phyloP scores from a whole-genome alignment of 2,888 invertebrate species.

The Polydesmus complanatus region DNA sequence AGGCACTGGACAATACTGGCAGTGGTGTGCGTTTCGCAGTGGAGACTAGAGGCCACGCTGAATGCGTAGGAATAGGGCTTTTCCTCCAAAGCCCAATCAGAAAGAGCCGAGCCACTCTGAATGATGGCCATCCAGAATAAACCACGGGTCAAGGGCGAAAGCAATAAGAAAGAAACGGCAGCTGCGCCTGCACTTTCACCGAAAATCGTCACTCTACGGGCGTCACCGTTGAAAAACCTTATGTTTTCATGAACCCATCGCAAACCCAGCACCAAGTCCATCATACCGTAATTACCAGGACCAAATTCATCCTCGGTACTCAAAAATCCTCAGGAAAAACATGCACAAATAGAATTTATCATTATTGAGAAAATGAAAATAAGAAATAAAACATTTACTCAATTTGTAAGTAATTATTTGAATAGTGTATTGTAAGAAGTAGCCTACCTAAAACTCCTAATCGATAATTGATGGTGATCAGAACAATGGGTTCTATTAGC shows the following conservation, averaged over 20 bases:
- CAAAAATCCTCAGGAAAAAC: constrained; percentile 38
- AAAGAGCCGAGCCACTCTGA: constrained; percentile 14
- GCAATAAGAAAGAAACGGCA: constrained; percentile 31
- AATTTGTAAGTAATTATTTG: no score
- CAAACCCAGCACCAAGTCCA: constrained; percentile 38
- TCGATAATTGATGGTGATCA: constrained; percentile 30
- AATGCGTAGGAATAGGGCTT: constrained; percentile 6
- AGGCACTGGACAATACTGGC: background rate
- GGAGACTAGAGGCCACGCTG: background rate
- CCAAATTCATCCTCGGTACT: constrained; percentile 47
- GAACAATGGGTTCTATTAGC: constrained; percentile 27
- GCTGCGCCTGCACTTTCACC: constrained; percentile 43
- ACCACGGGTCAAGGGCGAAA: constrained; percentile 23
- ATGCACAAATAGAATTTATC: background rate
- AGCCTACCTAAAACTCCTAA: constrained; percentile 30
- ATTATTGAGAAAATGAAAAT: no score
- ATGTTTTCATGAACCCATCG: constrained; percentile 41
- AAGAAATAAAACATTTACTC: no score
- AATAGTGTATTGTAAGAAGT: no score
- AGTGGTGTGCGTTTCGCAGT: background rate
- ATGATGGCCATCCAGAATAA: constrained; percentile 12
- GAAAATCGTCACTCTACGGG: constrained; percentile 37
- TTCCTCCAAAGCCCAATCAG: constrained; percentile 14
- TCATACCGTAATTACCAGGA: constrained; percentile 47
- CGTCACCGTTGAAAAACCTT: constrained; percentile 40